Conservation (phyloP, 35 echinoderm and acorn worm species). For the Diadema setosum region DNA sequence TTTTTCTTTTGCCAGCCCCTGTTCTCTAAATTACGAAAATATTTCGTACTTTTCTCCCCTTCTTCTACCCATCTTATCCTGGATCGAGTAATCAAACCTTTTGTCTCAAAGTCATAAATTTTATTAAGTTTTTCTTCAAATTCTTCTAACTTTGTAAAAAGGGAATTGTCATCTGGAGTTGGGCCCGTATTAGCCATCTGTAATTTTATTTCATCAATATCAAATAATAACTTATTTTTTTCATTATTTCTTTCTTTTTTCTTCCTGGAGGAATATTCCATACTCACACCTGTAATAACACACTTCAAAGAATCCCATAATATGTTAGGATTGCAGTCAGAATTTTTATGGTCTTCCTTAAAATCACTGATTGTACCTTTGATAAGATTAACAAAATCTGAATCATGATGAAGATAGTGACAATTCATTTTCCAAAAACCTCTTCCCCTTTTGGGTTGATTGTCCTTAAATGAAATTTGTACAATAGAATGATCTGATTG, state of each 20-base stretch:
- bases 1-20: neutral
- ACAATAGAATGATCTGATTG: too few relatives aligned
- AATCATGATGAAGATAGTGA: conserved; percentile 6
- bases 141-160: neutral
- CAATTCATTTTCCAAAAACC: too few relatives aligned
- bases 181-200: neutral
- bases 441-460: neutral
- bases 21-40: neutral
- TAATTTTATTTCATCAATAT: conserved; percentile 1
- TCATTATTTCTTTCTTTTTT: neutral
- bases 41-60: neutral
- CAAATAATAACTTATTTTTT: neutral
- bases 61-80: neutral
- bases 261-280: neutral
- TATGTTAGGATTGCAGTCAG: conserved; percentile 10
- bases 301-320: conserved; percentile 22
- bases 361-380: neutral
- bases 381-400: neutral
- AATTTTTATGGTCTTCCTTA: neutral
- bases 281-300: conserved; percentile 6
- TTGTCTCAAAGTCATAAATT: conserved; percentile 20
- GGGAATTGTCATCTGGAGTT: neutral
- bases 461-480: neutral
- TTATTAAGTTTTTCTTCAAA: too few relatives aligned
- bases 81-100: neutral